Evolutionary conservation across 2,113 vertebrate genomes (phyloP).

Genomic region (Rhabdomys dilectus): DNA sequence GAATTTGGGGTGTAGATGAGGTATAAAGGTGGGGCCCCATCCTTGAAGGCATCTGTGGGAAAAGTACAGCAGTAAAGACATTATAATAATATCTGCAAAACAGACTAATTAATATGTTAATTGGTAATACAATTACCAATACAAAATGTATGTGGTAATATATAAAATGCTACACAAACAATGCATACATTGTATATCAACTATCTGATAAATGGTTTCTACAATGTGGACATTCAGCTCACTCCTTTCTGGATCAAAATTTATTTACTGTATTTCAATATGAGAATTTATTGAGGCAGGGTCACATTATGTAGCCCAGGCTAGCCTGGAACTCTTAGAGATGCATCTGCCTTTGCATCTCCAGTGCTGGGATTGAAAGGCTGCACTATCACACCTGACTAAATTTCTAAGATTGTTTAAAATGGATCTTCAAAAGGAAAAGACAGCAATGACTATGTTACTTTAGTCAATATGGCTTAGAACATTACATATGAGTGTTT

Average conservation of each 20-base stretch:
- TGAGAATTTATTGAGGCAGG: not conserved
- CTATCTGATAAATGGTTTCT: not conserved
- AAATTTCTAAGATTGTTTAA: not conserved
- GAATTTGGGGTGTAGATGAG: not conserved
- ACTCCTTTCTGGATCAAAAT: not conserved
- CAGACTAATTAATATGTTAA: not conserved
- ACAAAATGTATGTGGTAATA: not conserved
- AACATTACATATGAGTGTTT: not conserved
- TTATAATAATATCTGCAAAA: not conserved
- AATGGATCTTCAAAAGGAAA: not conserved
- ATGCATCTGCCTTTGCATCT: not conserved
- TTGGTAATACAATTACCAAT: not conserved
- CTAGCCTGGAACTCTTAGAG: not conserved
- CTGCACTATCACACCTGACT: not conserved
- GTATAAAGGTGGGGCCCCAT: fast-evolving
- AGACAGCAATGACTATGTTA: not conserved
- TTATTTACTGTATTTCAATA: not conserved
- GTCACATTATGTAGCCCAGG: not conserved
- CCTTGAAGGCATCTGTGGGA: not conserved
- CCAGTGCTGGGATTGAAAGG: not conserved
- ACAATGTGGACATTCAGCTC: not conserved
- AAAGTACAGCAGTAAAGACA: not conserved
- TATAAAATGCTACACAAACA: not conserved
- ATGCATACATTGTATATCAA: not conserved
- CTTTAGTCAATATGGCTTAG: not conserved